A percentile compares a stretch with the other conserved stretches of the same genome.
These are phyloP conservation scores for Ctena decussata DNA, from an alignment of 2,888 invertebrate species.

Conservation along the genomic window DNA sequence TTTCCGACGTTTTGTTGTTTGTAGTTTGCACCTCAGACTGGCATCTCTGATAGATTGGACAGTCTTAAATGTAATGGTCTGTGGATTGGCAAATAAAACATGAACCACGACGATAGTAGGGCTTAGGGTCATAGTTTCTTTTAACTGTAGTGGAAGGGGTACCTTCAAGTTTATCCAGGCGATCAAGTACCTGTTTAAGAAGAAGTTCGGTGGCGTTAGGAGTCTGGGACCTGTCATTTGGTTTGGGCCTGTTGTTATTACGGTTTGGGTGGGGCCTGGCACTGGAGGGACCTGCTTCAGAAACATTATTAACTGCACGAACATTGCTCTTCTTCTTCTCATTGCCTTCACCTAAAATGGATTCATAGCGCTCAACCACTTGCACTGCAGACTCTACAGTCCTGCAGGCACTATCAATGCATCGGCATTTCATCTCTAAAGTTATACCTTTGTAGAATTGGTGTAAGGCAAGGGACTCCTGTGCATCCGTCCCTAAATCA, in stretches of 20 bases:
- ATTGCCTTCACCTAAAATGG: conserved; percentile 21
- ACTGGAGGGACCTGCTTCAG: background rate
- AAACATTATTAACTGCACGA: background rate
- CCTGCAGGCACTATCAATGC: conserved; percentile 28
- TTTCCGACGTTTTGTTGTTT: background rate
- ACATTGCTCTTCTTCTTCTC: conserved; percentile 6
- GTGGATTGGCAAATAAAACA: background rate
- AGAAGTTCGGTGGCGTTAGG: background rate
- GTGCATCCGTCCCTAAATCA: conserved; percentile 8
- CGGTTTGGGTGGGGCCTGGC: background rate
- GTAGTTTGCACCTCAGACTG: background rate
- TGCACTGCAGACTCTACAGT: conserved; percentile 34
- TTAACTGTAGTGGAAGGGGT: background rate
- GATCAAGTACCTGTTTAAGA: background rate
- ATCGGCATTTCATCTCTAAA: conserved; percentile 50
- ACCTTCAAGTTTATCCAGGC: background rate
- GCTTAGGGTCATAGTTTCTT: background rate
- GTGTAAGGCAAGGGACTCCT: too few species aligned
- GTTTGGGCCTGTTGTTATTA: background rate
- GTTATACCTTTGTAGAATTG: conserved; percentile 45
- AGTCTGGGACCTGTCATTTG: background rate
- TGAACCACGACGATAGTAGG: background rate
- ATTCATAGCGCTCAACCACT: conserved; percentile 40
- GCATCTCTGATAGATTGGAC: background rate
- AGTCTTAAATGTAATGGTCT: background rate